Percentiles rank a stretch among this genome's conserved stretches.
phyloP scores from a whole-genome alignment of 2,797 vertebrate species.

The Paramormyrops hopkinsi region DNA sequence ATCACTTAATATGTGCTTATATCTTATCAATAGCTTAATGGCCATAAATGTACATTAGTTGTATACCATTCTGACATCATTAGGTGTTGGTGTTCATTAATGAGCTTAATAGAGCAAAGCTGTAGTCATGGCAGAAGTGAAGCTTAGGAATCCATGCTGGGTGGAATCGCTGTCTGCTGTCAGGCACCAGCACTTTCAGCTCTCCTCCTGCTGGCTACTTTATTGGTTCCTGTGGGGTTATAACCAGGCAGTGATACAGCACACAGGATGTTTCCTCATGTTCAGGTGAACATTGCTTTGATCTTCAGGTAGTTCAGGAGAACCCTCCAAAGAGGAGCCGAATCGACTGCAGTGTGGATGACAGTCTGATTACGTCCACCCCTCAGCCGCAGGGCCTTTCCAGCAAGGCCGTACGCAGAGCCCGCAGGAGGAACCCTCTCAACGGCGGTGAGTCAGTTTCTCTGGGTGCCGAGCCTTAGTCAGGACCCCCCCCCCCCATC shows the following conservation, averaged over 20 bases:
- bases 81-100: neutral
- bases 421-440: constrained; percentile 77
- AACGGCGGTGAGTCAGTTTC: constrained; percentile 75
- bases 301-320: constrained; percentile 79
- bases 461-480: neutral
- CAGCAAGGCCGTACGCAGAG: constrained; percentile 71
- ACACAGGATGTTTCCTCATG: neutral
- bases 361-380: constrained; percentile 88
- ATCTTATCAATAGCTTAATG: neutral
- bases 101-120: neutral
- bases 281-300: neutral
- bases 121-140: neutral
- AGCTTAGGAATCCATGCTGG: neutral
- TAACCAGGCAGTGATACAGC: neutral
- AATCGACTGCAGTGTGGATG: constrained; percentile 82
- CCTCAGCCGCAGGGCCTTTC: constrained; percentile 69
- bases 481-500: neutral
- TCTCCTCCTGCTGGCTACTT: neutral
- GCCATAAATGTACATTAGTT: neutral
- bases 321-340: constrained; percentile 82
- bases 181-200: neutral
- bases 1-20: neutral
- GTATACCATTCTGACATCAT: neutral
- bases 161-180: neutral
- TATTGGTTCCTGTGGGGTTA: neutral